Percentiles rank a stretch among this genome's conserved stretches.
These are phyloP conservation scores for Corythornis vintsioides DNA, from an alignment of 2,113 vertebrate genomes.

Conservation along the genomic window DNA sequence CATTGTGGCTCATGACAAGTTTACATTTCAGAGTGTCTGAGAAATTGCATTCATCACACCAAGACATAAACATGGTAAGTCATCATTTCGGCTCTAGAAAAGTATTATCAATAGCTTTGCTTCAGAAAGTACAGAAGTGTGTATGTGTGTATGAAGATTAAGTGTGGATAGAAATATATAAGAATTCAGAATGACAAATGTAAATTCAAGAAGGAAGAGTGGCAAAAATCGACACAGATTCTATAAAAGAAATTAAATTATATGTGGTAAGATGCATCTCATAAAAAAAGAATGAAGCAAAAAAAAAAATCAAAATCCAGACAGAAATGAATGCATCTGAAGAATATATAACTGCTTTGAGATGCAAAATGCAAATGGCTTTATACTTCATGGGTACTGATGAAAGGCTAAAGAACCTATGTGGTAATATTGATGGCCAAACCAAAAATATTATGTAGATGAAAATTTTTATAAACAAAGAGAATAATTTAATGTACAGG, in stretches of 20 bases:
- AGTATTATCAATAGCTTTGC: background rate
- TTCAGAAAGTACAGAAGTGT: background rate
- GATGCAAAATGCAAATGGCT: background rate
- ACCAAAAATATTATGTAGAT: background rate
- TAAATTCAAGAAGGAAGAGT: background rate
- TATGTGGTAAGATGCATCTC: background rate
- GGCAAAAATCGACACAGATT: background rate
- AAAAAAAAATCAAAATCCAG: background rate
- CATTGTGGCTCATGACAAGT: conserved; percentile 14
- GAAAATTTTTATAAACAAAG: background rate
- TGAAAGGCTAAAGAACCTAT: background rate
- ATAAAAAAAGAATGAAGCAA: background rate
- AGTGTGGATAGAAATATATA: background rate
- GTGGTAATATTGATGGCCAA: background rate
- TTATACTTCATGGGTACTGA: background rate
- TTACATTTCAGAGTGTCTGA: conserved; percentile 39
- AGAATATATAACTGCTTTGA: background rate
- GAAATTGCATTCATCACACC: conserved; percentile 17
- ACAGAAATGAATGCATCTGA: background rate
- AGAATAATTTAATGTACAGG: background rate
- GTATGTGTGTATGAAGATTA: background rate
- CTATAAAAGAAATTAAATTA: background rate
- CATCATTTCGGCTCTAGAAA: background rate
- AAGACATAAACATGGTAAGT: background rate
- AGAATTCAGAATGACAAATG: background rate